Evolutionary conservation across 2,113 vertebrate genomes (phyloP), one percentile per base, ranked within the genome.

Genomic region (Sialia sialis): DNA sequence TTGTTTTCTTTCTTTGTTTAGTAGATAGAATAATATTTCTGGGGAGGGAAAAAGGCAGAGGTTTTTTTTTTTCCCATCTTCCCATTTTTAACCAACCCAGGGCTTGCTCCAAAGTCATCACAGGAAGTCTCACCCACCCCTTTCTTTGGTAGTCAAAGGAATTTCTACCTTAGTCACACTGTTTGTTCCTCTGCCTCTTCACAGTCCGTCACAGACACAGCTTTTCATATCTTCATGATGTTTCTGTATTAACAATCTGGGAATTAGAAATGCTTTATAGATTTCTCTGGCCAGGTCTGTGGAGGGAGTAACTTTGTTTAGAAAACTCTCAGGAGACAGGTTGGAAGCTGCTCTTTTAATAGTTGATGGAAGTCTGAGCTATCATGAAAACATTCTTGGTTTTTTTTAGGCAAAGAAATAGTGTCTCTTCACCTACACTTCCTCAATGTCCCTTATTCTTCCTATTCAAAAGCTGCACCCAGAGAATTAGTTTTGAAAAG

Each of bases 1-100:
- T 95, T 91, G 30, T 69, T 94, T 95, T 67, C 44, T 75, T 89
- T 84, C 81, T 93, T 83, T 87, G 6, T 88, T 95, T 84, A 85
- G 77, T 18, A 89, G 56, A 51, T 8, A 70, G 44, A 87, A 54
- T 34, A 48, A 44, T 56, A 79, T 91, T 94, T 91, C 54, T 69
- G 25, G 43, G 16, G 44, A 90, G 10, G 11, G 4, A 78, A 23
- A 38, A 7, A 66, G 15, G 15, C 29, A 83, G 55, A 66, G 9
- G 13, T 26, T 80, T 10, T 72, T 84, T 67, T 3, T 80, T 93
- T 81, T 66, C 11, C 13, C 25, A 32, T 46, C 32, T 29, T 9
- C 58, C 22, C 11, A 20, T 54, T 77, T 89, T 48, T 39, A 84
- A 84, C 4, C 25, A 84, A 84, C 4, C 25, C 18, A 80, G 16